Percentiles rank a stretch among this genome's conserved stretches.
Conservation (phyloP, 2,113 vertebrate genomes). For the Solea solea region DNA sequence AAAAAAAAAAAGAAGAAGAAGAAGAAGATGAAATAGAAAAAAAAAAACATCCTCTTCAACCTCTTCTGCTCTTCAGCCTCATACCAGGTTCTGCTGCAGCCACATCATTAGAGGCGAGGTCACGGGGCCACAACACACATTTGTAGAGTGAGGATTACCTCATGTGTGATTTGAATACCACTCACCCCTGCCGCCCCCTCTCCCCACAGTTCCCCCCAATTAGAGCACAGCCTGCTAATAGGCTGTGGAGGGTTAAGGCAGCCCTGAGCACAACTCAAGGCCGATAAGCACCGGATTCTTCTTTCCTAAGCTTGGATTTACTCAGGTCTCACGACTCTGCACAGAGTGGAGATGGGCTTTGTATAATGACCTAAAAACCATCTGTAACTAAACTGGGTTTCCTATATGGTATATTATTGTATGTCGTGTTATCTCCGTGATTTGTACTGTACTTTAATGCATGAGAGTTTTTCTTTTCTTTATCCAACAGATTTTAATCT, state of each 20-base stretch:
- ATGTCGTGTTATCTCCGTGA: not conserved
- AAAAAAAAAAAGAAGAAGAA: not conserved
- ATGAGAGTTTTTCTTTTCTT: not conserved
- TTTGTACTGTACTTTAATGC: not conserved
- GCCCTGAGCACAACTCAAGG: constrained; percentile 64
- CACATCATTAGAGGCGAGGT: constrained; percentile 66
- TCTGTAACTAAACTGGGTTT: constrained; percentile 28
- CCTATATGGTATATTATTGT: constrained; percentile 26
- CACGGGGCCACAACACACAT: constrained; percentile 72
- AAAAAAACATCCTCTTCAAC: not conserved
- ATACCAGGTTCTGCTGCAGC: constrained; percentile 33
- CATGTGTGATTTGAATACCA: constrained; percentile 75
- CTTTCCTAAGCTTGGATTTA: constrained; percentile 75
- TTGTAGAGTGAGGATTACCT: constrained; percentile 79
- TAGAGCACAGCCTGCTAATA: constrained; percentile 74
- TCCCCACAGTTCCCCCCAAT: constrained; percentile 68
- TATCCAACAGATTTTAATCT: constrained; percentile 27
- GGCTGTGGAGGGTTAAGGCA: constrained; percentile 64
- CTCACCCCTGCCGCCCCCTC: constrained; percentile 61
- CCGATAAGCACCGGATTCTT: constrained; percentile 78
- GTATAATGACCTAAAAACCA: constrained; percentile 71
- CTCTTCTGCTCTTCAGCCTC: constrained; percentile 38
- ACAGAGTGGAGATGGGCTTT: constrained; percentile 48
- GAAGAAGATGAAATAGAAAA: not conserved
- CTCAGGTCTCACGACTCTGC: constrained; percentile 63